Conservation (phyloP, 2,113 vertebrate genomes). For the Heterotilapia buettikoferi region DNA sequence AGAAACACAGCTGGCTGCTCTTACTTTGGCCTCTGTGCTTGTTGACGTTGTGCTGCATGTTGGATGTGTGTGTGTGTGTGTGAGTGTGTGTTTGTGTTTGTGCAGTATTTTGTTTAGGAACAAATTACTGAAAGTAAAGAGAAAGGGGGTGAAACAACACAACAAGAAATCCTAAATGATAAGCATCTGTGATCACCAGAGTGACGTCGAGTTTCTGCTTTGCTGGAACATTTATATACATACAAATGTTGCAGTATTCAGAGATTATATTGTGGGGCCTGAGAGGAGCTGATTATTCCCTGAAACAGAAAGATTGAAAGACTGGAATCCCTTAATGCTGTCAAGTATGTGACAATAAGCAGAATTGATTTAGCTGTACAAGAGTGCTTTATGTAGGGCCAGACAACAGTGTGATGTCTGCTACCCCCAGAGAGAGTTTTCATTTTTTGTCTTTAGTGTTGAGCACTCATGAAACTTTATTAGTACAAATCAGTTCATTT, state of each 20-base stretch:
- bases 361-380: constrained; percentile 59
- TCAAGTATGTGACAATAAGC: constrained; percentile 53
- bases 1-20: background rate
- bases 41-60: background rate
- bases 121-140: background rate
- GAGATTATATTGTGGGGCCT: background rate
- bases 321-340: constrained; percentile 25
- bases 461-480: background rate
- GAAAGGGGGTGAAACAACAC: background rate
- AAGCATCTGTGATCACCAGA: background rate
- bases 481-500: background rate
- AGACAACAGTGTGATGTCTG: constrained; percentile 14
- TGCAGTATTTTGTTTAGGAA: background rate
- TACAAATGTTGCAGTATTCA: background rate
- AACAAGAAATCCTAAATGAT: background rate
- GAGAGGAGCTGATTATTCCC: background rate
- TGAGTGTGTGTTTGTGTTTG: background rate
- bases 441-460: constrained; percentile 7
- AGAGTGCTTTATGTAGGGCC: constrained; percentile 45
- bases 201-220: background rate
- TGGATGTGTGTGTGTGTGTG: background rate
- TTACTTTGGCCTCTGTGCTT: background rate
- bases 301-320: background rate
- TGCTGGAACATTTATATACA: background rate
- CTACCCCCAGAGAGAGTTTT: background rate